Conservation (phyloP, 2,797 vertebrate genomes). For the Clarias laeviceps region DNA sequence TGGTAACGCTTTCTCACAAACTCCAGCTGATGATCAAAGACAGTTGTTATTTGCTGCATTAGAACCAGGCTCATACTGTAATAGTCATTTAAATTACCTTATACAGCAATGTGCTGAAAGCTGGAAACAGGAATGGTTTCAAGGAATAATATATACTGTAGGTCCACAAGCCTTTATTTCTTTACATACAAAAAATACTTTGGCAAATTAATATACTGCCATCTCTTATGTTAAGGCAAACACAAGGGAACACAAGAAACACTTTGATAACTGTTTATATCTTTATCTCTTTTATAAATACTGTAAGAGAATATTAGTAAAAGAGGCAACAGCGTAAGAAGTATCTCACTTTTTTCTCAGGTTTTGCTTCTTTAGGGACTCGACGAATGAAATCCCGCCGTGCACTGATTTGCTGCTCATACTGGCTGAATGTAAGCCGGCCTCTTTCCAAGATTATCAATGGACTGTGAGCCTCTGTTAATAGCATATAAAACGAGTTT, state of each 20-base stretch:
- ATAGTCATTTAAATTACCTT: background rate
- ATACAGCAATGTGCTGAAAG: background rate
- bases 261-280: no score
- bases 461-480: conserved; percentile 88
- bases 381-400: conserved; percentile 85
- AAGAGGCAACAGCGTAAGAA: background rate
- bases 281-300: background rate
- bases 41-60: background rate
- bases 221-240: background rate
- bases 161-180: background rate
- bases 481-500: conserved; percentile 1
- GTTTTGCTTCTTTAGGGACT: conserved; percentile 80
- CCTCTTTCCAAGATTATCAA: conserved; percentile 88
- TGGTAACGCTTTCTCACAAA: conserved; percentile 92
- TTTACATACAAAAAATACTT: background rate
- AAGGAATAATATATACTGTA: background rate
- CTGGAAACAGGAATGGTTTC: background rate
- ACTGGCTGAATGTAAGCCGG: conserved; percentile 84
- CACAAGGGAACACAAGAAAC: background rate
- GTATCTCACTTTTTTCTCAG: conserved; percentile 83
- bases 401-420: conserved; percentile 81
- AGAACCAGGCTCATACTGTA: background rate
- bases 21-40: conserved; percentile 76
- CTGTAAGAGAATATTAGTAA: background rate
- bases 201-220: background rate